Evolutionary conservation across 2,888 invertebrate genomes (phyloP).

Genomic region (Lepas anatifera): DNA sequence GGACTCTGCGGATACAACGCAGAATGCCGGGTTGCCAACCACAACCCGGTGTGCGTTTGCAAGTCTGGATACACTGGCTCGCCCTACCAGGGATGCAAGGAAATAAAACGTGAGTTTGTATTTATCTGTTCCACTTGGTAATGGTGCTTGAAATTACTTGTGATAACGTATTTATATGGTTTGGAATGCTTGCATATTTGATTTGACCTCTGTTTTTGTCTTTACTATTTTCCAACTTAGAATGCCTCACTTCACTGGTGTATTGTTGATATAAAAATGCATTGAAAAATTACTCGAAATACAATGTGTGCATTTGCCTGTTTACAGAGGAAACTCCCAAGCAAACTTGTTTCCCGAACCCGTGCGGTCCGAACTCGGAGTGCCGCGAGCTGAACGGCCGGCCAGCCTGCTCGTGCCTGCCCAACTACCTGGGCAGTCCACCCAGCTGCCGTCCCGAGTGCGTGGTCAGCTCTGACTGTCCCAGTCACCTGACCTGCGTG

Average conservation of each 20-base stretch:
- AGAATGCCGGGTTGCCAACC: constrained; percentile 28
- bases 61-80: not conserved
- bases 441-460: constrained; percentile 58
- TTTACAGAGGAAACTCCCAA: constrained; percentile 24
- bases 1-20: constrained; percentile 41
- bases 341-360: constrained; percentile 45
- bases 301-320: too few species aligned
- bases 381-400: constrained; percentile 39
- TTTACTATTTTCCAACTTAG: too few species aligned
- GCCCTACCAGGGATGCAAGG: not conserved
- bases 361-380: constrained; percentile 65
- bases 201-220: too few species aligned
- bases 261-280: too few species aligned
- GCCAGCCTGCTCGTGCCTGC: constrained; percentile 56
- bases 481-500: constrained; percentile 56
- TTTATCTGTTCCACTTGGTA: not conserved
- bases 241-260: too few species aligned
- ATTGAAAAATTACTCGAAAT: too few species aligned
- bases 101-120: not conserved
- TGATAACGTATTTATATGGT: too few species aligned
- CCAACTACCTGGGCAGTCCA: constrained; percentile 60
- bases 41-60: not conserved
- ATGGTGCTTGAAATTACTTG: too few species aligned
- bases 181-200: too few species aligned
- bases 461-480: constrained; percentile 55